Base-by-base conservation (phyloP, 2,113 vertebrate species). In the human (Homo sapiens) region DNA sequence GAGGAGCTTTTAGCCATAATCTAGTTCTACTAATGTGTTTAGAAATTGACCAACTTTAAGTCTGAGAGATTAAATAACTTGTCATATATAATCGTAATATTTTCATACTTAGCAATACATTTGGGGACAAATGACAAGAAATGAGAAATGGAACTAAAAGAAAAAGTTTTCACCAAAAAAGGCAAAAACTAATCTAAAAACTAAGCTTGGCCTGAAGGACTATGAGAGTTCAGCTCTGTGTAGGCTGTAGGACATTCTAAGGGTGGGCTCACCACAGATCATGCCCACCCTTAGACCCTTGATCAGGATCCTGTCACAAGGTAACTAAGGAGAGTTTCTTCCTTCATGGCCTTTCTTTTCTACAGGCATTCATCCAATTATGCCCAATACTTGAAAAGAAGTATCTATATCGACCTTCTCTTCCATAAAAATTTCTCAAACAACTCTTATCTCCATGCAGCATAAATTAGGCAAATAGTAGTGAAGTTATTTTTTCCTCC, bases 141-240 rank as follows among this genome's bases (percentile, higher is more conserved):
- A 82, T 25, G 61, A 90, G 83, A 92, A 76, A 25, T 50, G 13
- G 52, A 25, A 43, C 87, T 76, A 72, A 96, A 88, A 45, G 14
- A 80, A 38, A 78, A 0, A 52, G 10, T 30, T 97, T 97, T 96
- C 85, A 96, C 55, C 32, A 93, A 94, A 93, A 94, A 91, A 96
- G 40, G 76, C 45, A 50, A 95, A 68, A 95, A 68, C 32, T 35
- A 48, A 89, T 90, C 91, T 61, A 83, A 40, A 40, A 40, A 40
- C 40, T 40, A 40, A 66, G 30, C 6, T 79, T 48, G 40, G 43
- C 66, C 43, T 68, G 43, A 45, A 68, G 35, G 59, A 64, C 52
- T 70, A 8, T 18, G 5, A 85, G 57, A 59, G 13, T 72, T 84
- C 40, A 68, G 7, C 5, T 73, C 27, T 2, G 0, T 35, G 30